Percentiles rank a stretch among this genome's conserved stretches.
These are phyloP conservation scores for Pandemis corylana DNA, from an alignment of 2,888 invertebrate genomes.

Conservation along the genomic window DNA sequence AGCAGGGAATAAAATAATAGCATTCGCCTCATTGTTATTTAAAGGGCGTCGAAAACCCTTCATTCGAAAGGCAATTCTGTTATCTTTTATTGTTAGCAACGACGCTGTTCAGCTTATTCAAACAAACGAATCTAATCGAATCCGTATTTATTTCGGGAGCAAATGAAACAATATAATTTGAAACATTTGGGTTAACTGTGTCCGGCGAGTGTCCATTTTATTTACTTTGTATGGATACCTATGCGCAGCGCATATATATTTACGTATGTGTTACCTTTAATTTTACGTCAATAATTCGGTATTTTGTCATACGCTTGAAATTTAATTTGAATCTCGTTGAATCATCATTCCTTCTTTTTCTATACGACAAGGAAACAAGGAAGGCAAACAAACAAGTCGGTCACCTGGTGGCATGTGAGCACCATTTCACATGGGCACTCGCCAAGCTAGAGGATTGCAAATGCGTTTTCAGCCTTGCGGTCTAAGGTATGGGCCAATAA, in stretches of 20 bases:
- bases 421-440: too few species aligned
- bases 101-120: slow-evolving; percentile 40
- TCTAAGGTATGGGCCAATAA: too few species aligned
- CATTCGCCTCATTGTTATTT: slow-evolving; percentile 36
- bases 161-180: slow-evolving; percentile 31
- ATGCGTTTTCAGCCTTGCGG: too few species aligned
- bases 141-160: slow-evolving; percentile 28
- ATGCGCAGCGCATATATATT: too few species aligned
- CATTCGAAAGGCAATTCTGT: slow-evolving; percentile 43
- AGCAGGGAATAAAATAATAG: slow-evolving; percentile 38
- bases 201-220: slow-evolving; percentile 10
- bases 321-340: too few species aligned
- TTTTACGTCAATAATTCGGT: too few species aligned
- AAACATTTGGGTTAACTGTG: slow-evolving; percentile 11
- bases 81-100: slow-evolving; percentile 43
- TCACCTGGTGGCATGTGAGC: too few species aligned
- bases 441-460: too few species aligned
- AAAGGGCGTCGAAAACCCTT: slow-evolving; percentile 43
- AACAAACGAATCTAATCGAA: slow-evolving; percentile 41
- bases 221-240: slow-evolving; percentile 11
- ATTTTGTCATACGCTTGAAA: too few species aligned
- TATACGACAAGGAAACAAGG: too few species aligned
- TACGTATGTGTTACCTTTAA: neutral
- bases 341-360: too few species aligned
- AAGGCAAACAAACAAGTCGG: too few species aligned